Evolutionary conservation across 2,888 invertebrate genomes (phyloP), one percentile per base, ranked within the genome.

Genomic region (Nemapogon koenigi): DNA sequence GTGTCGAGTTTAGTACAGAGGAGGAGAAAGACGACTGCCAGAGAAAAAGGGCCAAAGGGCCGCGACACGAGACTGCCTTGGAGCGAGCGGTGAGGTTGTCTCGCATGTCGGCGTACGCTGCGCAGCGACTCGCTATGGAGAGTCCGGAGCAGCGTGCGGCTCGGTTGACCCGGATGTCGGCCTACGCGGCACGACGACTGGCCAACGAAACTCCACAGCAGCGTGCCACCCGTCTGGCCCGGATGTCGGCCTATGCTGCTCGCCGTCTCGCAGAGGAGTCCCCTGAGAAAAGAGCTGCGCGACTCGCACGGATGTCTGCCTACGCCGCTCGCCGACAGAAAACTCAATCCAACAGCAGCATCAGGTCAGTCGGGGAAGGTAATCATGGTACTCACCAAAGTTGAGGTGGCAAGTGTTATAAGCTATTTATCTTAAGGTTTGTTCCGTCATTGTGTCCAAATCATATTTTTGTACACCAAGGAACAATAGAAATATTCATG

Each of bases 181-280:
- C 70, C 39, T 78, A 78, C 48, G 68, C 78, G 7, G 73, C 78
- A 0, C 66, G 58, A 40, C 52, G 76, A 30, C 41, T 78, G 16
- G 58, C 75, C 0, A 53, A 55, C 32, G 78, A 79, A 49, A 64
- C 69, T 0, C 53, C 55, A 14, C 71, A 72, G 32, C 73, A 78
- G 43, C 53, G 76, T 46, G 64, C 70, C 2, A 57, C 50, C 36
- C 62, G 78, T 0, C 52, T 78, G 14, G 61, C 70, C 4, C 59
- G 75, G 16, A 78, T 78, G 78, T 76, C 76, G 1, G 71, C 65
- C 2, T 78, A 76, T 52, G 70, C 76, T 13, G 76, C 78, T 2
- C 62, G 55, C 37, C 57, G 76, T 16, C 51, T 79, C n/a, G 68
- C 78, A 1, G 59, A 55, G 38, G 78, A 79, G 48, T 63, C 68